Conservation (phyloP, 1,140 invertebrate species). For the Drosophila sp. region DNA sequence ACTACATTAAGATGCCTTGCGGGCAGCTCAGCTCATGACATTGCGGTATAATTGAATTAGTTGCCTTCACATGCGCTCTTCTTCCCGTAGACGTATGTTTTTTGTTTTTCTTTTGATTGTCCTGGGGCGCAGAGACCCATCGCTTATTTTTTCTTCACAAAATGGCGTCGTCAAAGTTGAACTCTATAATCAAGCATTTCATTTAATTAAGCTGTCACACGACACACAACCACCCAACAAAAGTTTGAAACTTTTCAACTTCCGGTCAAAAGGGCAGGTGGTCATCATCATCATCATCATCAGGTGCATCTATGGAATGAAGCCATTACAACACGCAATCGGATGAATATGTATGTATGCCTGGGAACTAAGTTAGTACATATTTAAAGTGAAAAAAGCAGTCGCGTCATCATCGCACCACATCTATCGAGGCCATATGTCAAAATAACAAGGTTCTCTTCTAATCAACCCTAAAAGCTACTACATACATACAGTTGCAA, state of each 20-base stretch:
- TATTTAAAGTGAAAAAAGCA: conserved; percentile 69
- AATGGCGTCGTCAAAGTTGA: conserved; percentile 56
- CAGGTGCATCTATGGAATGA: conserved; percentile 77
- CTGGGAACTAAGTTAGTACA: conserved; percentile 57
- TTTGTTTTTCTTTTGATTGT: conserved; percentile 8
- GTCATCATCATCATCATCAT: conserved; percentile 70
- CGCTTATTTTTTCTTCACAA: conserved; percentile 44
- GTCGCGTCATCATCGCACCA: conserved; percentile 56
- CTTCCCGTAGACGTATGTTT: conserved; percentile 39
- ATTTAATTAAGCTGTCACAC: conserved; percentile 76
- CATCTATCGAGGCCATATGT: conserved; percentile 75
- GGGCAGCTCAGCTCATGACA: conserved; percentile 51
- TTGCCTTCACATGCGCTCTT: conserved; percentile 66
- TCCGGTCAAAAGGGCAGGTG: conserved; percentile 80
- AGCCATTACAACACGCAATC: conserved; percentile 75
- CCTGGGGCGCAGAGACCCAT: conserved; percentile 54
- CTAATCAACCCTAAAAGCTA: conserved; percentile 44
- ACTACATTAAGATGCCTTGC: conserved; percentile 17
- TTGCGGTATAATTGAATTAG: conserved; percentile 73
- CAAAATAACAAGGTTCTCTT: conserved; percentile 58
- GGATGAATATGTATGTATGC: conserved; percentile 1
- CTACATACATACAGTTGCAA: conserved; percentile 43
- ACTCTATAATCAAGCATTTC: conserved; percentile 43
- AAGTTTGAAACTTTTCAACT: conserved; percentile 81
- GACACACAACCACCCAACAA: conserved; percentile 51